Evolutionary conservation across 1,140 invertebrate species (phyloP).

Genomic region (Drosophila bocqueti): DNA sequence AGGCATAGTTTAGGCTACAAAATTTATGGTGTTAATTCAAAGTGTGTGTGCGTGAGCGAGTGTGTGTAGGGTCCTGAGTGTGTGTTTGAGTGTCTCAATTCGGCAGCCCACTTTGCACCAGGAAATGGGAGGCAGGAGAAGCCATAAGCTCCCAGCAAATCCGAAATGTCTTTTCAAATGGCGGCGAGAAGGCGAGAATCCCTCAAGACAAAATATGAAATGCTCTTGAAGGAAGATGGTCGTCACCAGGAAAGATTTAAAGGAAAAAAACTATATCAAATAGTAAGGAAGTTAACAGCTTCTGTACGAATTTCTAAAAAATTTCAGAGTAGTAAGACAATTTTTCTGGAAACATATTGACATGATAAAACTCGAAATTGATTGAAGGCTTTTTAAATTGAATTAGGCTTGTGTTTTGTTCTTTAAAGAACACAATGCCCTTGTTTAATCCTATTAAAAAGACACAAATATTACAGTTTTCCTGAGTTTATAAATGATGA

Average conservation of each 20-base stretch:
- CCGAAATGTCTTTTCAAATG: slow-evolving; percentile 55
- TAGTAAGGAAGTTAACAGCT: neutral
- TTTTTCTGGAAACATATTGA: neutral
- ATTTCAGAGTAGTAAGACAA: too few relatives aligned
- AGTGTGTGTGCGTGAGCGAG: slow-evolving; percentile 34
- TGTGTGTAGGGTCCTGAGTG: slow-evolving; percentile 20
- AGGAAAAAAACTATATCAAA: neutral
- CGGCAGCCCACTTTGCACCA: slow-evolving; percentile 56
- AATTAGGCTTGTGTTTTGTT: neutral
- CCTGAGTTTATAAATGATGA: slow-evolving; percentile 16
- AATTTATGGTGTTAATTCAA: slow-evolving; percentile 81
- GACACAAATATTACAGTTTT: slow-evolving; percentile 18
- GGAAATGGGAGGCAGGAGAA: slow-evolving; percentile 19
- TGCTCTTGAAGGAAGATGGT: slow-evolving; percentile 8
- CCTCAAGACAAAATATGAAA: slow-evolving; percentile 17
- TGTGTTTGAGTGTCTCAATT: slow-evolving; percentile 57
- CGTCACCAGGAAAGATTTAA: neutral
- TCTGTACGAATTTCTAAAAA: neutral
- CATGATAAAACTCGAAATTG: neutral
- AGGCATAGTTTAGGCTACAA: slow-evolving; percentile 72
- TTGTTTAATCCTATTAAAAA: slow-evolving; percentile 16
- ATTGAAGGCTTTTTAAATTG: slow-evolving; percentile 9
- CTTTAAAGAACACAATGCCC: slow-evolving; percentile 8
- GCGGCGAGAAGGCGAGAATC: slow-evolving; percentile 14
- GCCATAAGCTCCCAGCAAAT: slow-evolving; percentile 46